Base-by-base conservation (phyloP, 2,797 vertebrate genomes). In the Myotis vivesi region DNA sequence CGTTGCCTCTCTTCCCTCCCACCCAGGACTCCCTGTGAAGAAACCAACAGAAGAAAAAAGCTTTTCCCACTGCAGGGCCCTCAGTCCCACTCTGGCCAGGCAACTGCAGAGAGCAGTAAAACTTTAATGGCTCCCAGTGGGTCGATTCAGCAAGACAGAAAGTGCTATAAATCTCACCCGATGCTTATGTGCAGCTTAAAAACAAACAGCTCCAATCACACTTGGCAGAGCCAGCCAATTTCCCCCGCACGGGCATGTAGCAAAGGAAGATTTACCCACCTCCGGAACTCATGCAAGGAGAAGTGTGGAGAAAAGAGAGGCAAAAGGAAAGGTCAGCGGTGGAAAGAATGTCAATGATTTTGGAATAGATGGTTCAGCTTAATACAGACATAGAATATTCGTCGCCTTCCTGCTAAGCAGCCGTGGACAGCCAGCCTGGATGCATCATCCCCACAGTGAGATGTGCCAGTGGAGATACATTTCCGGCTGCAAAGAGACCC, bases 181-280 rank as follows among this genome's bases (percentile, higher is more conserved):
- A 97, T 98, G 98, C 98, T 98, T 98, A 98, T 98, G 98, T 96
- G 97, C 97, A 98, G 98, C 98, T 98, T 98, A 98, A 98, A 98
- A 98, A 98, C 98, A 98, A 98, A 98, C 97, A 95, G 98, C 98
- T 98, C 98, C 98, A 98, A 98, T 98, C 98, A 98, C 97, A 98
- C 98, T 98, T 98, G 98, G 98, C 96, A 66, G 98, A 98, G 96
- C 92, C 94, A 87, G 97, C 97, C 96, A 96, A 97, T 97, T 97
- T 97, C 98, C 98, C 96, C 96, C 79, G 96, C 97, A 96, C 96
- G 33, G 51, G 94, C 81, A 96, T 95, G 97, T 68, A 97, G 92
- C n/a, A 11, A 89, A 90, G 95, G 86, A 97, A 97, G 96, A 97
- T 97, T 97, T 98, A 97, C 97, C 97, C 97, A 98, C 97, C 97